A percentile compares a stretch with the other conserved stretches of the same genome.
phyloP scores from a whole-genome alignment of 2,888 invertebrate genomes.

The Drosophila pseudotalamancana region DNA sequence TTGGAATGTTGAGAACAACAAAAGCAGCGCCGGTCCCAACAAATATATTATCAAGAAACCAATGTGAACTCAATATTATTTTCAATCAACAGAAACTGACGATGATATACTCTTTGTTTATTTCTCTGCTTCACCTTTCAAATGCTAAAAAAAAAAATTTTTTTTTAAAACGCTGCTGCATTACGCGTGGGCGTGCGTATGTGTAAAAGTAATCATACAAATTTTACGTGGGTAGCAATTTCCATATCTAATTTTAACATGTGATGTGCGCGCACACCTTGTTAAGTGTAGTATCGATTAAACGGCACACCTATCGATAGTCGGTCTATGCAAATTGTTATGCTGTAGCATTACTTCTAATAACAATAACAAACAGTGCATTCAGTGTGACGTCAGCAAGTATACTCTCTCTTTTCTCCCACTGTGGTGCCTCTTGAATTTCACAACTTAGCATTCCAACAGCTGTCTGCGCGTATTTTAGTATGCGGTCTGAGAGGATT shows the following conservation, averaged over 20 bases:
- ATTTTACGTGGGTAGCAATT: conserved; percentile 38
- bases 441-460: conserved; percentile 47
- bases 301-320: conserved; percentile 29
- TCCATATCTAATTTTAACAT: conserved; percentile 65
- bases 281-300: conserved; percentile 33
- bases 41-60: conserved; percentile 25
- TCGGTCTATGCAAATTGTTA: conserved; percentile 18
- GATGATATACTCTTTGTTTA: conserved; percentile 11
- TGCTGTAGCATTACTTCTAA: conserved; percentile 9
- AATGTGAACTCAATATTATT: conserved; percentile 10
- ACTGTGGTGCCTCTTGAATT: conserved; percentile 15
- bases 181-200: conserved; percentile 30
- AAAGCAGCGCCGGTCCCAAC: conserved; percentile 41
- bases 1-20: conserved; percentile 60
- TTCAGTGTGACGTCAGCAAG: conserved; percentile 39
- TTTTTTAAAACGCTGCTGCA: conserved; percentile 50
- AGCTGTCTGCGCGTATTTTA: conserved; percentile 40
- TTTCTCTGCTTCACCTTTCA: conserved; percentile 8
- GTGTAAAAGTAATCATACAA: conserved; percentile 58
- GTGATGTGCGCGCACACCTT: conserved; percentile 38
- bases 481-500: not conserved
- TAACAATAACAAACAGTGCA: conserved; percentile 8
- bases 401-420: conserved; percentile 3
- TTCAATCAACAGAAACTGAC: conserved; percentile 21
- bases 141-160: not conserved